Conservation (phyloP, 2,888 invertebrate species). For the Drosophila leonis region DNA sequence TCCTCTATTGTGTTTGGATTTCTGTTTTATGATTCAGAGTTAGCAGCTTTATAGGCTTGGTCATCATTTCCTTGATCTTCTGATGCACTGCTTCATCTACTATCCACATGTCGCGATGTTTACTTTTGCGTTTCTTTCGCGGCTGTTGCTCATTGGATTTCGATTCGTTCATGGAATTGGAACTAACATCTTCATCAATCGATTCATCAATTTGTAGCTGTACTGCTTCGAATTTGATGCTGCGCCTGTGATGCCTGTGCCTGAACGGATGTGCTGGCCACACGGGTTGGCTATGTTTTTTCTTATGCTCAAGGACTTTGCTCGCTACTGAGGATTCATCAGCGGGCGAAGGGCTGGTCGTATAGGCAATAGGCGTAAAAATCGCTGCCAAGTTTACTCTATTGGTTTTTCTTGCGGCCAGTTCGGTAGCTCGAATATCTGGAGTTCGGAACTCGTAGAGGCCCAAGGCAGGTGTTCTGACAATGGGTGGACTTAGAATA, state of each 20-base stretch:
- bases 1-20: neutral
- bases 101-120: constrained; percentile 17
- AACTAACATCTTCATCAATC: neutral
- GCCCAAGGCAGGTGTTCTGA: neutral
- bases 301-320: neutral
- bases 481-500: neutral
- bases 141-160: neutral
- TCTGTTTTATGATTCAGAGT: neutral
- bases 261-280: constrained; percentile 47
- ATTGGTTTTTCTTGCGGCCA: neutral
- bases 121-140: neutral
- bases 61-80: constrained; percentile 57
- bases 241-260: constrained; percentile 10
- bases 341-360: neutral
- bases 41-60: constrained; percentile 53
- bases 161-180: neutral
- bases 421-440: constrained; percentile 27
- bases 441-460: constrained; percentile 61
- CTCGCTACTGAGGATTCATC: neutral
- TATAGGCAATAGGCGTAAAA: neutral
- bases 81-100: constrained; percentile 28
- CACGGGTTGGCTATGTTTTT: constrained; percentile 14
- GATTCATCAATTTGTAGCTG: constrained; percentile 13
- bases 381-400: neutral
- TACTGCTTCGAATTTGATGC: constrained; percentile 14